Evolutionary conservation across 2,113 vertebrate genomes (phyloP).

Genomic region (Leucosticte australis): DNA sequence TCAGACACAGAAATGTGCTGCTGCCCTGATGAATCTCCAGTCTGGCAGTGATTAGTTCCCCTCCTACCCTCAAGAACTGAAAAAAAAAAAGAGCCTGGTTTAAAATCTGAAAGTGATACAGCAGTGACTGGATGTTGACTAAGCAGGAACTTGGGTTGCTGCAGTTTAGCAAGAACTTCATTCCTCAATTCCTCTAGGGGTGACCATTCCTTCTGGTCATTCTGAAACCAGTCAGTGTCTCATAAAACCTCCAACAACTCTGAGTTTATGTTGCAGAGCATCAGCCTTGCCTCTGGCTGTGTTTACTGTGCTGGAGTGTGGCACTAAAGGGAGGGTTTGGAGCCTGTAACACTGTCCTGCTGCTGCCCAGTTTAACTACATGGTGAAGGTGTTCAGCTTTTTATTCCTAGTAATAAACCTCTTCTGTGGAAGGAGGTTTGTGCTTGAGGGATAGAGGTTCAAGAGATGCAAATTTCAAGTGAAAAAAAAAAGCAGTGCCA

Average conservation of each 20-base stretch:
- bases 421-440: neutral
- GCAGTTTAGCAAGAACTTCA: neutral
- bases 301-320: neutral
- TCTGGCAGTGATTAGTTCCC: neutral
- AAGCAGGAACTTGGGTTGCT: neutral
- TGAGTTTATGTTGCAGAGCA: neutral
- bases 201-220: neutral
- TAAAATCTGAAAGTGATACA: neutral
- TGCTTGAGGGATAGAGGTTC: neutral
- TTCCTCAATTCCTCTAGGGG: neutral
- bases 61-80: neutral
- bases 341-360: neutral
- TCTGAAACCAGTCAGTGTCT: neutral
- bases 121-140: neutral
- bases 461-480: neutral
- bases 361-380: neutral
- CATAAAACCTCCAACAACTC: neutral
- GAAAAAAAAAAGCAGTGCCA: neutral
- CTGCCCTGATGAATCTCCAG: neutral
- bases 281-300: neutral
- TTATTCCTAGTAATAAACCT: neutral
- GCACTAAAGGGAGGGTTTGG: neutral
- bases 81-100: neutral
- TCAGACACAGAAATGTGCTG: neutral
- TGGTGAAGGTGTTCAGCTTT: neutral